Evolutionary conservation across 2,888 invertebrate species (phyloP), one percentile per base, ranked within the genome.

Genomic region (Crocallis elinguaria): DNA sequence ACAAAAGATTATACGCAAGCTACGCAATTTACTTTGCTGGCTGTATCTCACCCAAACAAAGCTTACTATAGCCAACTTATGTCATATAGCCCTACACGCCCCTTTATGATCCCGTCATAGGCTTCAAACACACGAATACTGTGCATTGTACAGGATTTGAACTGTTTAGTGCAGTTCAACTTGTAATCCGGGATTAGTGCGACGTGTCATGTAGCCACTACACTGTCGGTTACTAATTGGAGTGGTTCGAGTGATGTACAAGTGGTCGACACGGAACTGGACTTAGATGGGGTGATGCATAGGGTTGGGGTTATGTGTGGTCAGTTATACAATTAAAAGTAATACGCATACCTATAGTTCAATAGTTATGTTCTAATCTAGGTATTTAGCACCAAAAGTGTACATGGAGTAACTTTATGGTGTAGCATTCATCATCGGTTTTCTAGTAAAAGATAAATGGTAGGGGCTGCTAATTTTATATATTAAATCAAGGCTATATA

Each of bases 71-170:
- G 9, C 27, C 11, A n/a, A n/a, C n/a, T 27, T 9, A 19, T 19
- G 6, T 19, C n/a, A 27, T 27, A 27, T 5, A 13, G 11, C 35
- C 13, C 3, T 19, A 17, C 13, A 11, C 11, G n/a, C 8, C 11
- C 16, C 11, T 43, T 76, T 83, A 82, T 89, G 87, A 90, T 90
- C 89, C 89, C 76, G 77, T 79, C 83, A 84, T 79, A 87, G 86
- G 84, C 84, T 79, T 83, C 84, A 82, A 86, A 85, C 85, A 86
- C 88, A 88, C 87, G 89, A 73, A 78, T 79, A 69, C 75, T 76
- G 69, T 76, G 79, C 82, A 78, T 75, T 80, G 84, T 77, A 66
- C 75, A 71, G 80, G 79, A 80, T 79, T 81, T 78, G 73, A 66
- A 73, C 77, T 83, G 82, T 83, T 84, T 79, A 83, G 82, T 75